A percentile compares a stretch with the other conserved stretches of the same genome.
phyloP scores from a whole-genome alignment of 1,140 invertebrate species.

The Rhysida immarginata region DNA sequence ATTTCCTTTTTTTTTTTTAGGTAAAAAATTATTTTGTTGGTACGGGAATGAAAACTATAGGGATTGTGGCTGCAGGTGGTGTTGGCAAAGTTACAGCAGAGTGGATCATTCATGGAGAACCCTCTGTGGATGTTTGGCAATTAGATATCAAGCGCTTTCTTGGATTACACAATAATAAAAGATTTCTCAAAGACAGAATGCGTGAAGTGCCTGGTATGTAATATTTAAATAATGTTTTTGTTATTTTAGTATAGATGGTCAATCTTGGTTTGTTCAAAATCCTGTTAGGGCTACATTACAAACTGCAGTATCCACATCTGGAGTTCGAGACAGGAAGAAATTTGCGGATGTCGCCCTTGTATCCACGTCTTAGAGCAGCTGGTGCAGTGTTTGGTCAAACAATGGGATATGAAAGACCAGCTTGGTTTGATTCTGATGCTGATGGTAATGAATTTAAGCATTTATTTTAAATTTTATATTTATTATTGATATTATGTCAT shows the following conservation, averaged over 20 bases:
- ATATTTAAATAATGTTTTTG: neutral
- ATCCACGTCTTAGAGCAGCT: slow-evolving; percentile 72
- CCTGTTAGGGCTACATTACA: slow-evolving; percentile 52
- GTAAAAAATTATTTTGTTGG: slow-evolving; percentile 89
- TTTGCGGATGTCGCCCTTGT: slow-evolving; percentile 88
- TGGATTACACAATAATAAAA: slow-evolving; percentile 86
- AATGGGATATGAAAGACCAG: slow-evolving; percentile 94
- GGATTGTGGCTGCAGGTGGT: slow-evolving; percentile 80
- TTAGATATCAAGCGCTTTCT: slow-evolving; percentile 85
- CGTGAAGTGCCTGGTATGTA: slow-evolving; percentile 75
- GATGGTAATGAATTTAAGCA: slow-evolving; percentile 27
- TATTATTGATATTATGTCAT: too few species aligned
- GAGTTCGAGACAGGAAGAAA: slow-evolving; percentile 73
- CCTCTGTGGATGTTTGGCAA: slow-evolving; percentile 73
- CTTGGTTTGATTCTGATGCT: slow-evolving; percentile 62
- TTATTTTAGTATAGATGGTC: too few species aligned
- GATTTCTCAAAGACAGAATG: slow-evolving; percentile 81
- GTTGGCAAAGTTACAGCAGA: slow-evolving; percentile 81
- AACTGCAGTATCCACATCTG: slow-evolving; percentile 60
- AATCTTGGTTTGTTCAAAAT: neutral
- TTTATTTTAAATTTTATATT: too few species aligned
- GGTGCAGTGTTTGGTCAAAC: slow-evolving; percentile 96
- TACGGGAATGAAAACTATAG: slow-evolving; percentile 88
- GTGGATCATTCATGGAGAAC: slow-evolving; percentile 66
- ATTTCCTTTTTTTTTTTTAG: slow-evolving; percentile 37